These are phyloP conservation scores for Leucoraja ocellata DNA, from an alignment of 2,797 vertebrate genomes.

Conservation along the genomic window DNA sequence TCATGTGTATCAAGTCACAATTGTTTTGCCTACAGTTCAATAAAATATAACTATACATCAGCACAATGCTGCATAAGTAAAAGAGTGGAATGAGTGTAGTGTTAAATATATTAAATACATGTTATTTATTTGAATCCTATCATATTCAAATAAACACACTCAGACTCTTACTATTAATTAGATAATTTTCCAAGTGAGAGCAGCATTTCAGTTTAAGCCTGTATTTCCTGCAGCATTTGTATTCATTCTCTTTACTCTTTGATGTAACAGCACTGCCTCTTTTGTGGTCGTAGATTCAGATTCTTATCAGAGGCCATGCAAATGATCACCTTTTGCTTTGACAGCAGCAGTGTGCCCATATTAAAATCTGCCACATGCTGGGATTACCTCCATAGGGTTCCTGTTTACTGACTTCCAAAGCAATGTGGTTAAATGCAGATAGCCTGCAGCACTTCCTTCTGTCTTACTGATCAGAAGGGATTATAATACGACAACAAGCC, in stretches of 20 bases:
- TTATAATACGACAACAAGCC: not conserved
- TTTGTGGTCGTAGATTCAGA: constrained; percentile 10
- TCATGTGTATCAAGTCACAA: too few species aligned
- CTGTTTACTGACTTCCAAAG: constrained; percentile 33
- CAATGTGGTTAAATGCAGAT: constrained; percentile 36
- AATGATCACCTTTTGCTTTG: constrained; percentile 21
- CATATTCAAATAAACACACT: constrained; percentile 18
- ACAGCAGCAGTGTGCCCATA: constrained; percentile 12
- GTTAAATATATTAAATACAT: too few species aligned
- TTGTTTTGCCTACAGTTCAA: too few species aligned
- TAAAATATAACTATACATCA: too few species aligned
- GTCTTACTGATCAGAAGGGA: constrained; percentile 15
- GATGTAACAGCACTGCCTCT: not conserved
- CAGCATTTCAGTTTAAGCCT: constrained; percentile 28
- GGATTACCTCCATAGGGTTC: constrained; percentile 35
- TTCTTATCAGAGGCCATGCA: constrained; percentile 36
- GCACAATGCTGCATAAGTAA: too few species aligned
- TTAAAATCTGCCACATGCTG: constrained; percentile 39
- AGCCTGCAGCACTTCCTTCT: constrained; percentile 40
- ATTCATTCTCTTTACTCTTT: constrained; percentile 10
- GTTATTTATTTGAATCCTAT: not conserved
- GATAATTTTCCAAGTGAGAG: not conserved
- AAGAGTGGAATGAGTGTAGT: too few species aligned
- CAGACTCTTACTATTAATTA: not conserved
- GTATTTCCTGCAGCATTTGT: constrained; percentile 6